Evolutionary conservation across 2,888 invertebrate species (phyloP).

Genomic region (Alitta virens): DNA sequence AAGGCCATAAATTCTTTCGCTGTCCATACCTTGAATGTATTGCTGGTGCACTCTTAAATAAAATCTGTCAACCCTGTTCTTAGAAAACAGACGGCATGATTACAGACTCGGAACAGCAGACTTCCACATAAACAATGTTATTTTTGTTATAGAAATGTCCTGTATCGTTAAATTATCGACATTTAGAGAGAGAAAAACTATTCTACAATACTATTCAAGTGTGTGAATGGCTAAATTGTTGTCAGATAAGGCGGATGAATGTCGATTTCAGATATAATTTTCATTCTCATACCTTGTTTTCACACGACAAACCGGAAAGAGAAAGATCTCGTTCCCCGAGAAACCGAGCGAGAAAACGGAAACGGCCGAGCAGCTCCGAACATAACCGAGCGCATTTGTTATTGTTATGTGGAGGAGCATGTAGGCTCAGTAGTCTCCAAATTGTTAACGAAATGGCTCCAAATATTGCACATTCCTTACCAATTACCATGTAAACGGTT

Average conservation of each 20-base stretch:
- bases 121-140: too few relatives aligned
- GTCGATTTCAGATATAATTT: constrained; percentile 1
- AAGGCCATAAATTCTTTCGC: too few relatives aligned
- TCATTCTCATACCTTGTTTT: not conserved
- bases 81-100: too few relatives aligned
- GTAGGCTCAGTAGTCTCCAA: constrained; percentile 7
- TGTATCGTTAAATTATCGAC: too few relatives aligned
- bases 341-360: constrained; percentile 16
- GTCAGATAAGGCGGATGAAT: not conserved
- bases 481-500: constrained; percentile 8
- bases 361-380: constrained; percentile 7
- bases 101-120: too few relatives aligned
- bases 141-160: too few relatives aligned
- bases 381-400: constrained; percentile 38
- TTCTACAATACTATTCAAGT: too few relatives aligned
- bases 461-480: constrained; percentile 1
- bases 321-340: constrained; percentile 2
- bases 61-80: too few relatives aligned
- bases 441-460: constrained; percentile 10
- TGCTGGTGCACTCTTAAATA: too few relatives aligned
- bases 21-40: too few relatives aligned
- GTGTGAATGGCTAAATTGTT: not conserved
- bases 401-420: constrained; percentile 37
- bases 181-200: too few relatives aligned
- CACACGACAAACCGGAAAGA: constrained; percentile 14